Conservation (phyloP, 1,140 invertebrate species). For the Protaetia brevitarsis region DNA sequence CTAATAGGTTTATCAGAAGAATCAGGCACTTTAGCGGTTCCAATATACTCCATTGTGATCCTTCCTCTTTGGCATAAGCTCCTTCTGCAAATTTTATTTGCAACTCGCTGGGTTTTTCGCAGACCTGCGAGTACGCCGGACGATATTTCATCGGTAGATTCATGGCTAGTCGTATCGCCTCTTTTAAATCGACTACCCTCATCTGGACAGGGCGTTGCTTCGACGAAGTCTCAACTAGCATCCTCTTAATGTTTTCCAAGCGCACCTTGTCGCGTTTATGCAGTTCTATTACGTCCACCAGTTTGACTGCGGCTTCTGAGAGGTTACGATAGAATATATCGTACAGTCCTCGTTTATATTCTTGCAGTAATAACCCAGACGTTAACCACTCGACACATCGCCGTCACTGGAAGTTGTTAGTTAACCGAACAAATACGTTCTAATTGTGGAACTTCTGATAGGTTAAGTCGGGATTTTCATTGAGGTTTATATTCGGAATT, state of each 20-base stretch:
- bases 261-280: not conserved
- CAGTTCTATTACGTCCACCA: not conserved
- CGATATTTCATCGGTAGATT: not conserved
- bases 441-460: not conserved
- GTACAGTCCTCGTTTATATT: constrained; percentile 6
- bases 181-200: not conserved
- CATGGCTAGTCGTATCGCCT: not conserved
- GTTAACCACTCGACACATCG: not conserved
- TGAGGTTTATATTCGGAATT: not conserved
- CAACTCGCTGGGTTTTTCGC: not conserved
- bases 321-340: not conserved
- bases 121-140: not conserved
- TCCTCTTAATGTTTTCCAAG: not conserved
- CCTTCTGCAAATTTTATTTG: not conserved
- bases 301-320: not conserved
- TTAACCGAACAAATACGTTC: not conserved
- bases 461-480: constrained; percentile 1
- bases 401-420: not conserved
- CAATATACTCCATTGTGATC: constrained; percentile 12
- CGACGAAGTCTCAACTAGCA: not conserved
- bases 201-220: constrained; percentile 5
- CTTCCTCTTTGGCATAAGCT: not conserved
- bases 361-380: not conserved
- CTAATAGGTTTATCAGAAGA: not conserved
- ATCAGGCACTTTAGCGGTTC: not conserved